Base-by-base conservation (phyloP, 2,797 vertebrate genomes). In the Epinephelus coioides region DNA sequence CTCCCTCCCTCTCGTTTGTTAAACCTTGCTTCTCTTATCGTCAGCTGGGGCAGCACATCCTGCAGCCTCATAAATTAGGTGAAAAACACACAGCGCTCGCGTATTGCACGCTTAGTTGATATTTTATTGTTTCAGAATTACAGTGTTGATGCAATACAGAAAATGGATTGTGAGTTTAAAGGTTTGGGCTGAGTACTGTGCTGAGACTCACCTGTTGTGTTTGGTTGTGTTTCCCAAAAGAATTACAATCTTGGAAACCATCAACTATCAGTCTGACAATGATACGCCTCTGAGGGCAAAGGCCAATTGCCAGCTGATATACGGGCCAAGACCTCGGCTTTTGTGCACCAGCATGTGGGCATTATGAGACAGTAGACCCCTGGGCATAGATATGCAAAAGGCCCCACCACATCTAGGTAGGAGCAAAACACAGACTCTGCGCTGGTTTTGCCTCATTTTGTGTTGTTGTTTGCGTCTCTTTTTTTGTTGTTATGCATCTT, bases 1-100 rank as follows among this genome's bases (percentile, higher is more conserved):
- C 79, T 87, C 67, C 64, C 79, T 71, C 9, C 34, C 53, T 79
- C 76, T 79, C 69, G 0, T 90, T 90, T 86, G 79, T 90, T 89
- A 85, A 85, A 73, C 55, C 78, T 78, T 62, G 72, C 80, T 56
- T 27, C 76, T 88, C 71, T 91, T 88, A 86, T 89, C 78, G 27
- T 85, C 79, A 73, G 75, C 84, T 6, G 40, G 53, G 73, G 57
- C 77, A 57, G 78, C 76, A 14, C 79, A 59, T 81, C 72, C 71
- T 47, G 59, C 68, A 62, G 64, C 61, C 64, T 80, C 69, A 64
- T 87, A 83, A 89, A 82, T 90, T 76, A 79, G 3, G 19, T 69
- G 76, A 76, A 80, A 81, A 85, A 81, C 73, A 68, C 72, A 67
- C 70, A 51, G 27, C 3, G 1, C 60, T 61, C 3, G 1, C 2